phyloP scores from a whole-genome alignment of 2,797 vertebrate genomes.

The Brachyalestes nurse region DNA sequence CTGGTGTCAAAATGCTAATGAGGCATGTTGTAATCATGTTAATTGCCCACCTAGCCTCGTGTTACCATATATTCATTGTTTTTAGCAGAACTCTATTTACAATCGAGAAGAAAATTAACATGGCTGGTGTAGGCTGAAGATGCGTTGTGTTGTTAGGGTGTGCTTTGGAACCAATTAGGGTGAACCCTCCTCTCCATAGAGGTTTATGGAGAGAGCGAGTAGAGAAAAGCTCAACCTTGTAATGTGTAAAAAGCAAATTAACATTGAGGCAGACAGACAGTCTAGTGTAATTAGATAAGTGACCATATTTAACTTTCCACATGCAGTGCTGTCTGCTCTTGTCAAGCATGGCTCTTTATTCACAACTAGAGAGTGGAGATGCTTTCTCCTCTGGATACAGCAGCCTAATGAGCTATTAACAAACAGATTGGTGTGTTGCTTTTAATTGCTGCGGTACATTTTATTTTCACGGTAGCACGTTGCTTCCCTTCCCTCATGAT shows the following conservation, averaged over 20 bases:
- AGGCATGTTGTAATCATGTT: slow-evolving; percentile 97
- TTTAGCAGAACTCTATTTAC: slow-evolving; percentile 83
- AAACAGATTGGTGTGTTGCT: slow-evolving; percentile 53
- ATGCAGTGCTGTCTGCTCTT: slow-evolving; percentile 62
- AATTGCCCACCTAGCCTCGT: slow-evolving; percentile 97
- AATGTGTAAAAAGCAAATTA: slow-evolving; percentile 77
- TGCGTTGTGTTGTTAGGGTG: slow-evolving; percentile 84
- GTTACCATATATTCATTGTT: slow-evolving; percentile 96
- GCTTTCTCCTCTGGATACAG: not conserved
- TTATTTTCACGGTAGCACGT: slow-evolving; percentile 14
- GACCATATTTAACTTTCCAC: slow-evolving; percentile 68
- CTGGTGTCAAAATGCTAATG: slow-evolving; percentile 92
- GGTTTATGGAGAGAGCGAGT: slow-evolving; percentile 73
- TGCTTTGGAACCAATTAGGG: slow-evolving; percentile 99
- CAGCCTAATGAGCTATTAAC: slow-evolving; percentile 37
- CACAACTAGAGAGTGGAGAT: not conserved
- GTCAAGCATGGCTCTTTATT: slow-evolving; percentile 67
- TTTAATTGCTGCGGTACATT: slow-evolving; percentile 63
- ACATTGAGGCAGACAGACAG: slow-evolving; percentile 72
- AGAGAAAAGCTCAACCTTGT: slow-evolving; percentile 82
- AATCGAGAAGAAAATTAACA: slow-evolving; percentile 87
- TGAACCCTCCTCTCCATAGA: slow-evolving; percentile 82
- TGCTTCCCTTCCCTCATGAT: slow-evolving; percentile 2
- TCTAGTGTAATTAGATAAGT: slow-evolving; percentile 80
- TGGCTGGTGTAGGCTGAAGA: slow-evolving; percentile 86